These are phyloP conservation scores for pig (Sus scrofa) DNA, from an alignment of 2,113 vertebrate genomes.

Conservation along the genomic window DNA sequence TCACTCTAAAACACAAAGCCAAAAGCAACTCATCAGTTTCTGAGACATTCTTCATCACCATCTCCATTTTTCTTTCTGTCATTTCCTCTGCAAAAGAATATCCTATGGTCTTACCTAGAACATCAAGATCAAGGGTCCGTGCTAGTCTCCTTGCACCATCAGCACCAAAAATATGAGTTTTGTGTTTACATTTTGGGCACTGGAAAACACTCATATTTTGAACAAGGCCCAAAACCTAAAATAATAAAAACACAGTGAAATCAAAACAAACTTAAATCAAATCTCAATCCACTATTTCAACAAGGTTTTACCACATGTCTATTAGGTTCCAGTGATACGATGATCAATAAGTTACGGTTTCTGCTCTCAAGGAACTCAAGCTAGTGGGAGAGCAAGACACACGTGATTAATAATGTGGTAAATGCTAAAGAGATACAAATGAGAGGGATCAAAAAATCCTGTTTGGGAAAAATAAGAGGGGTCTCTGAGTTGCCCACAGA, in stretches of 20 bases:
- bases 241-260: constrained; percentile 69
- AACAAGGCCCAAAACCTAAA: constrained; percentile 96
- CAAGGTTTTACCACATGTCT: neutral
- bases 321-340: neutral
- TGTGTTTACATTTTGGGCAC: constrained; percentile 96
- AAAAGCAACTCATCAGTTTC: constrained; percentile 21
- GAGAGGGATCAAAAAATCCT: neutral
- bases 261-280: constrained; percentile 68
- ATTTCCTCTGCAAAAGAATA: constrained; percentile 31
- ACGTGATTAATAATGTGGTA: constrained; percentile 2
- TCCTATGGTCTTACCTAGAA: constrained; percentile 91
- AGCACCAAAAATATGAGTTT: constrained; percentile 96
- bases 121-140: constrained; percentile 89
- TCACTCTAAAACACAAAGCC: constrained; percentile 53
- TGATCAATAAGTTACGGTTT: neutral
- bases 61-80: no score
- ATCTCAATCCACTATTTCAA: constrained; percentile 10
- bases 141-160: constrained; percentile 94
- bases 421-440: neutral
- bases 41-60: neutral
- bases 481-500: neutral
- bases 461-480: neutral
- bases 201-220: constrained; percentile 99
- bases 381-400: neutral
- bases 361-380: constrained; percentile 22